Evolutionary conservation across 2,888 invertebrate species (phyloP).

Genomic region (Dolomedes plantarius): DNA sequence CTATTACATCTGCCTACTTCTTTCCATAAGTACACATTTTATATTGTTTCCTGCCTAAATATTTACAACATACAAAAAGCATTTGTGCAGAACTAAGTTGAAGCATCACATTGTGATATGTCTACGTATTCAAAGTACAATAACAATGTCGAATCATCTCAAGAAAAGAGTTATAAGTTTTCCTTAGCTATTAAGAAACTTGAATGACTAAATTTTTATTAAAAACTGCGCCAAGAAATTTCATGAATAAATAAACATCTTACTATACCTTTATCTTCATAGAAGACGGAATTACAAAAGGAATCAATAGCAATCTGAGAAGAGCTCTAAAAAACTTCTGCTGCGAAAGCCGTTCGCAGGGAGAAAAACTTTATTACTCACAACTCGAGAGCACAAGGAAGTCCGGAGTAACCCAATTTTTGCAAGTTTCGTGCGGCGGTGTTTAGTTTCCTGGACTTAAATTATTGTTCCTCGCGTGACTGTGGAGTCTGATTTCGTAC

Average conservation of each 20-base stretch:
- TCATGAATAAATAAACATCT: neutral
- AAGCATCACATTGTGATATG: too few relatives aligned
- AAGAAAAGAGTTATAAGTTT: too few relatives aligned
- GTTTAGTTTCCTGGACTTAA: neutral
- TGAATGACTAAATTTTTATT: too few relatives aligned
- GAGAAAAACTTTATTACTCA: slow-evolving; percentile 2
- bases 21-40: too few relatives aligned
- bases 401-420: neutral
- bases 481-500: neutral
- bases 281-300: neutral
- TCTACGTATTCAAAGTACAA: too few relatives aligned
- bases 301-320: neutral
- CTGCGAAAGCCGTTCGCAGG: neutral
- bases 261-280: neutral
- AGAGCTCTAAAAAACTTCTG: neutral
- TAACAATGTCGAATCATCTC: too few relatives aligned
- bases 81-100: too few relatives aligned
- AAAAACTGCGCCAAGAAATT: too few relatives aligned
- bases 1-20: too few relatives aligned
- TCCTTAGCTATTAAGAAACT: too few relatives aligned
- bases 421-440: neutral
- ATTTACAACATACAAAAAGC: too few relatives aligned
- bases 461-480: slow-evolving; percentile 10
- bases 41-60: too few relatives aligned
- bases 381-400: neutral